Base-by-base conservation (phyloP, 2,113 vertebrate species). In the Plecturocebus donacophilus region DNA sequence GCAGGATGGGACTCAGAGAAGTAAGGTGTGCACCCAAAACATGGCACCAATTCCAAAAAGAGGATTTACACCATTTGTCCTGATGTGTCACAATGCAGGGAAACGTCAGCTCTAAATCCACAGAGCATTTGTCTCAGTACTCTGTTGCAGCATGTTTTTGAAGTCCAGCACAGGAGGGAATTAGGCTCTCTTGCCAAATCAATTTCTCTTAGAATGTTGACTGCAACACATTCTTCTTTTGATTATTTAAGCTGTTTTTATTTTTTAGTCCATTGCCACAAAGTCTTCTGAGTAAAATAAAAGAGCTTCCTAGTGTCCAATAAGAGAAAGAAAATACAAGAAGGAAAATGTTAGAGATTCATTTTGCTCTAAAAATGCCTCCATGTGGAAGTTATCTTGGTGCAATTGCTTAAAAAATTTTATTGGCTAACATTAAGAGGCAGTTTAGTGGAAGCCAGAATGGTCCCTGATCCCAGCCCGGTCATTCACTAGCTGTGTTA, bases 211-310 rank as follows among this genome's bases (percentile, higher is more conserved):
- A 90, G 61, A 98, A 95, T 92, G 91, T 91, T 84, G 87, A 92
- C 52, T n/a, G 19, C 70, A 95, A 77, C 96, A 91, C 32, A 54
- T 58, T 68, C 9, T 97, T 97, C 92, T 75, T 98, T 97, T 96
- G 93, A 97, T 97, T 97, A 94, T 96, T 97, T 92, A 94, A 96
- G 40, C 95, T 96, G 77, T 98, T 97, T 83, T 70, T 89, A 96
- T 97, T 77, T 77, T 84, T 92, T 79, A 92, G 88, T 38, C 64
- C 64, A 38, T 40, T 83, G 61, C 42, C 13, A 32, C 52, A 11
- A 79, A 84, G 52, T 71, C 71, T 92, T 80, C 64, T 79, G 64
- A 32, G 42, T 66, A 47, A 52, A 54, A 25, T 64, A n/a, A 70
- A 71, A 61, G 49, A 23, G 40, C 87, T 94, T n/a, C 68, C 27